phyloP scores from a whole-genome alignment of 2,113 vertebrate genomes.

The Copsychus sechellarum region DNA sequence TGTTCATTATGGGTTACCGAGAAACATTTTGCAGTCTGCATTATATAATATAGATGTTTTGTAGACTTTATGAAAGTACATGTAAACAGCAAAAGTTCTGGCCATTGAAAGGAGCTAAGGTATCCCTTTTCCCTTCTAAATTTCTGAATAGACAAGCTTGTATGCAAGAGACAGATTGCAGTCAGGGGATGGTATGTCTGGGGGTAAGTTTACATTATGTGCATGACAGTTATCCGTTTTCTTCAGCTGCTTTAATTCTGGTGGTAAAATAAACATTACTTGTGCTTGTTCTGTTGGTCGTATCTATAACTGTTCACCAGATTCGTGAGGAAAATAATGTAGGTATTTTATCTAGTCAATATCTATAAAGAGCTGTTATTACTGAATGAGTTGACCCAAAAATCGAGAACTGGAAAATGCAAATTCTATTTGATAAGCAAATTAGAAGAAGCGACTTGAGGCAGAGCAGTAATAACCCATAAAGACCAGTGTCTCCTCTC shows the following conservation, averaged over 20 bases:
- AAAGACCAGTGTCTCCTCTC: neutral
- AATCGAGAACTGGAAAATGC: neutral
- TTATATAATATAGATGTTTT: neutral
- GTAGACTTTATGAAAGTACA: neutral
- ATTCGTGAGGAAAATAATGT: neutral
- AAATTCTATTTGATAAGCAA: neutral
- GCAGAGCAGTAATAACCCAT: neutral
- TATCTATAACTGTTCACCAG: neutral
- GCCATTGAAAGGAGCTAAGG: neutral
- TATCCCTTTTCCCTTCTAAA: neutral
- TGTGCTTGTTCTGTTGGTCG: neutral
- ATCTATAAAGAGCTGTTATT: neutral
- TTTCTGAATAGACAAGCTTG: neutral
- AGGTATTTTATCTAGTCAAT: neutral
- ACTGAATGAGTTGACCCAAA: rapidly evolving
- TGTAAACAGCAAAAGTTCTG: neutral
- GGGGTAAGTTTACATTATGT: neutral
- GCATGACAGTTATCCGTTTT: neutral
- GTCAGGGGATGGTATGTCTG: neutral
- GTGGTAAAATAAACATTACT: neutral
- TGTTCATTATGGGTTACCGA: neutral
- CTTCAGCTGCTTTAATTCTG: neutral
- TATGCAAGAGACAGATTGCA: neutral
- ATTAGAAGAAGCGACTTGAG: neutral
- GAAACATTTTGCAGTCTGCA: neutral